phyloP scores from a whole-genome alignment of 2,888 invertebrate genomes.

The Patella pellucida region DNA sequence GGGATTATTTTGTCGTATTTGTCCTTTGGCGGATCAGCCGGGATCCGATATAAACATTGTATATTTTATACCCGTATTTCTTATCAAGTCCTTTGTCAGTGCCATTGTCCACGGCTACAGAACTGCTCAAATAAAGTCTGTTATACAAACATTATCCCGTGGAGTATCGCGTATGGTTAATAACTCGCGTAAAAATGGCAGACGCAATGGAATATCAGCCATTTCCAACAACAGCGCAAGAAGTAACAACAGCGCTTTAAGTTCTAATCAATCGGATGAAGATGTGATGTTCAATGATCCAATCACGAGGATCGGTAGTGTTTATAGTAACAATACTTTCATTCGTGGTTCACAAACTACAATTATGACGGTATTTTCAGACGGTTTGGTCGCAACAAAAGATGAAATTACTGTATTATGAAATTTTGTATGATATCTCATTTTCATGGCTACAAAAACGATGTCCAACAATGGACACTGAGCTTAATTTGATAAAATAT shows the following conservation, averaged over 20 bases:
- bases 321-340: background rate
- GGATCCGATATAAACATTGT: slow-evolving; percentile 39
- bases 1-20: slow-evolving; percentile 38
- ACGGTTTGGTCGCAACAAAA: background rate
- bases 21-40: slow-evolving; percentile 24
- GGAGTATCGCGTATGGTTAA: slow-evolving; percentile 19
- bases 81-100: slow-evolving; percentile 50
- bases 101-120: slow-evolving; percentile 50
- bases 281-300: background rate
- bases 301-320: background rate
- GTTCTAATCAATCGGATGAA: slow-evolving; percentile 1
- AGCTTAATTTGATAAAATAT: no score
- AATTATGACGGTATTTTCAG: background rate
- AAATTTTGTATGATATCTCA: background rate
- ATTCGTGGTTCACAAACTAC: background rate
- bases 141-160: slow-evolving; percentile 32
- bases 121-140: slow-evolving; percentile 43
- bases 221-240: background rate
- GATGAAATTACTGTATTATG: slow-evolving; percentile 4
- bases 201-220: background rate
- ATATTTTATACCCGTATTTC: slow-evolving; percentile 49
- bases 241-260: background rate
- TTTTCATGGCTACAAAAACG: no score
- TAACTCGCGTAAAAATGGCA: background rate
- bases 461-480: no score